Evolutionary conservation across 2,888 invertebrate species (phyloP), one percentile per base, ranked within the genome.

Genomic region (Minunthozetes semirufus): DNA sequence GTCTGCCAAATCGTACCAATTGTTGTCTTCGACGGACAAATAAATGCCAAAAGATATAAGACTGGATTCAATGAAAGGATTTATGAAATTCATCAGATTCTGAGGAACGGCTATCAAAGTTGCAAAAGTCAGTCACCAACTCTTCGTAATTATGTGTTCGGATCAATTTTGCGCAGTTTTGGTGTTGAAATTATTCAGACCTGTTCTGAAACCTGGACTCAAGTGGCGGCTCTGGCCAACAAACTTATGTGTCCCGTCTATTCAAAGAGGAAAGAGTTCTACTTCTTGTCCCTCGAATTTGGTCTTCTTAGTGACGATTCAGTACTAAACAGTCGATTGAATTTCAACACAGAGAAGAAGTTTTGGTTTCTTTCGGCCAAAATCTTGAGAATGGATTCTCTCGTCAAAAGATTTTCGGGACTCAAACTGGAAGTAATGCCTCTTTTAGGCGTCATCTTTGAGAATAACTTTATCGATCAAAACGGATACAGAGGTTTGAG

Each of bases 61-160:
- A 59, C 1, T 6, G 25, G 27, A 25, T 59, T 59, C 29, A 59
- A 6, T 2, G 59, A 27, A 1, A 59, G 59, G 17, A 59, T 59
- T 6, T 11, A 59, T 15, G 59, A 59, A n/a, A 59, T 59, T 6
- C 59, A 11, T 3, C 1, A n/a, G 0, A 25, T 59, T 25, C 5
- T n/a, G 1, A 27, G 3, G 15, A 29, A 59, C 27, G 27, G 17
- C 29, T 59, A 27, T 29, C 13, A 29, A 13, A 11, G 46, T 15
- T 29, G 59, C 17, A 11, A 27, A n/a, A 6, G 8, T 27, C 59
- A 59, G 17, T 59, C 59, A 27, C 59, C 59, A 3, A 27, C 59
- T 59, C 59, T 59, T 59, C 25, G 59, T 27, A 59, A 59, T 59
- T 59, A 59, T 59, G 59, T 59, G 13, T 59, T 59, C 59, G 1